Evolutionary conservation across 2,888 invertebrate species (phyloP).

Genomic region (Brachyopa scutellaris): DNA sequence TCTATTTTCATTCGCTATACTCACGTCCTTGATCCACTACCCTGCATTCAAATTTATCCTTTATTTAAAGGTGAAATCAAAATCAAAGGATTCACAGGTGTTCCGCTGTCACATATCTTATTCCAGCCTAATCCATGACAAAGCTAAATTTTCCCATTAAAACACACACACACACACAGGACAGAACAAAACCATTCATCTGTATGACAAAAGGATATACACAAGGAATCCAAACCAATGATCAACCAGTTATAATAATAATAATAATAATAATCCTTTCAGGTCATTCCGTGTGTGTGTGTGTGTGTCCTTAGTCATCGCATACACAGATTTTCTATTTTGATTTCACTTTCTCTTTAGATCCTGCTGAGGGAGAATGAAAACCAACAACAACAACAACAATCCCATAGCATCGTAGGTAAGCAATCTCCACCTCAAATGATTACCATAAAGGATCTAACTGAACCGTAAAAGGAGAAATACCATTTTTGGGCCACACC

Average conservation of each 20-base stretch:
- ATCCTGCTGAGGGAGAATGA: not conserved
- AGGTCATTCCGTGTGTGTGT: constrained; percentile 17
- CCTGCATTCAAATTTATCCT: too few relatives aligned
- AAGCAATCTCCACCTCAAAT: constrained; percentile 61
- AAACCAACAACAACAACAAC: too few relatives aligned
- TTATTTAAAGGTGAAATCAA: too few relatives aligned
- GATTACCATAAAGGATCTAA: constrained; percentile 66
- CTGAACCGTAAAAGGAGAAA: constrained; percentile 54
- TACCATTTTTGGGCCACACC: constrained; percentile 28
- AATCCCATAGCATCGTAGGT: constrained; percentile 43
- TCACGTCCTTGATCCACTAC: too few relatives aligned
- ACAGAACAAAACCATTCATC: constrained; percentile 26
- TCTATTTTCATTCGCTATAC: too few relatives aligned
- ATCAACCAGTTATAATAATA: constrained; percentile 31
- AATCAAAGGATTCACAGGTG: constrained; percentile 50
- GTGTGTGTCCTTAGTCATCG: not conserved
- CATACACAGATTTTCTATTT: constrained; percentile 60
- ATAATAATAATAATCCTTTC: constrained; percentile 65
- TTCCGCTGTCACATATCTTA: constrained; percentile 54
- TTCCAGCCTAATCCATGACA: constrained; percentile 46
- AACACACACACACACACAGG: constrained; percentile 3
- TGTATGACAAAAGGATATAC: constrained; percentile 19
- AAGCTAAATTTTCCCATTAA: constrained; percentile 36
- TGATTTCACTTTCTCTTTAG: constrained; percentile 55
- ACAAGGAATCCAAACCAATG: too few relatives aligned